A percentile compares a stretch with the other conserved stretches of the same genome.
Conservation (phyloP, 2,888 invertebrate genomes). For the Perithous albicinctus region DNA sequence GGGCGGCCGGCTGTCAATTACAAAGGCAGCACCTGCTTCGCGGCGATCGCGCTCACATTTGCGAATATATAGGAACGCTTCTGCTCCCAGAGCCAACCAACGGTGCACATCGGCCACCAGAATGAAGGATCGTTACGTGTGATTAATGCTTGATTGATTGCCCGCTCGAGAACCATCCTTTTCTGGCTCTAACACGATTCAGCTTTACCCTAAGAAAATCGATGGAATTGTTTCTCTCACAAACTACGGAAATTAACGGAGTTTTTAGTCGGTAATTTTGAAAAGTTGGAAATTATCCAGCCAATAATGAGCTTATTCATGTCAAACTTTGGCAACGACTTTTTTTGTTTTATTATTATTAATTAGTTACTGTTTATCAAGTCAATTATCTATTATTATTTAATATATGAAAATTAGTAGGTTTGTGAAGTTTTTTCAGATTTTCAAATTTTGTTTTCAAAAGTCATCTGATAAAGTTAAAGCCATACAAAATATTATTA, state of each 20-base stretch:
- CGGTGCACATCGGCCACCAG: conserved; percentile 3
- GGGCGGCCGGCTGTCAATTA: conserved; percentile 35
- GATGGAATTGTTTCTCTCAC: neutral
- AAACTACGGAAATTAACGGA: conserved; percentile 6
- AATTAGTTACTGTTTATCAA: too few species aligned
- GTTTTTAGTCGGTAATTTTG: neutral
- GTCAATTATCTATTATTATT: too few species aligned
- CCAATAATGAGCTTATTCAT: neutral
- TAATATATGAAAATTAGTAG: too few species aligned
- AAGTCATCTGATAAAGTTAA: too few species aligned
- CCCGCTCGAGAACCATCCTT: conserved; percentile 38
- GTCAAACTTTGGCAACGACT: neutral
- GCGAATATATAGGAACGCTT: neutral
- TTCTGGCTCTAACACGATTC: conserved; percentile 13
- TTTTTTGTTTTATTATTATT: too few species aligned
- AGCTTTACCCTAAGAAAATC: neutral
- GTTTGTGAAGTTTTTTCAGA: too few species aligned
- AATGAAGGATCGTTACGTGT: conserved; percentile 51
- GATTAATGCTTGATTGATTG: conserved; percentile 56
- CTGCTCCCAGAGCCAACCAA: neutral
- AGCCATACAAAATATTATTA: too few species aligned
- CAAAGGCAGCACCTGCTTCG: conserved; percentile 40
- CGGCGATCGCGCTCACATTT: conserved; percentile 5
- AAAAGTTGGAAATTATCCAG: too few species aligned
- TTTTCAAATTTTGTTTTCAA: too few species aligned